These are phyloP conservation scores for Cephus nigrinus DNA, from an alignment of 2,888 invertebrate genomes.

Conservation along the genomic window DNA sequence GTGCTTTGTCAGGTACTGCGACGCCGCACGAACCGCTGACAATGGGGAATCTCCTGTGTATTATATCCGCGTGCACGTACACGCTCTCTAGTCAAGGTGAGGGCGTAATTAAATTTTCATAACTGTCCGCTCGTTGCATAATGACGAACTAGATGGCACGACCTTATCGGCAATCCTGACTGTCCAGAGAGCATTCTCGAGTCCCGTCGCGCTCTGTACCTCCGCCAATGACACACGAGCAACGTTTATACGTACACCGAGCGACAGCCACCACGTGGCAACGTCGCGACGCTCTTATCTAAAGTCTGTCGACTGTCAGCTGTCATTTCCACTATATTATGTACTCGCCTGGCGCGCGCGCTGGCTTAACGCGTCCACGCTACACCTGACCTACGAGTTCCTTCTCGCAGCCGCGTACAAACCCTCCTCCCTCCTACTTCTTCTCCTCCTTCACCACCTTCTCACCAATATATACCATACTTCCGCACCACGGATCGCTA, in stretches of 20 bases:
- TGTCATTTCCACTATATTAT: conserved; percentile 11
- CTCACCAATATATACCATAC: background rate
- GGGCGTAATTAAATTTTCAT: conserved; percentile 53
- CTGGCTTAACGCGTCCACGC: background rate
- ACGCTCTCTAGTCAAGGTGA: conserved; percentile 41
- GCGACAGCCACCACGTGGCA: conserved; percentile 16
- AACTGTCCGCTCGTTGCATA: conserved; percentile 45
- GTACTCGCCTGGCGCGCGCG: conserved; percentile 1
- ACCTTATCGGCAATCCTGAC: background rate
- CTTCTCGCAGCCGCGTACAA: background rate
- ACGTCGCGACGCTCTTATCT: conserved; percentile 10
- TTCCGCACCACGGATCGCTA: background rate
- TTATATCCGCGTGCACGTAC: conserved; percentile 32
- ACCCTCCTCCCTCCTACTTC: background rate
- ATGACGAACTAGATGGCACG: conserved; percentile 29
- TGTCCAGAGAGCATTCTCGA: background rate
- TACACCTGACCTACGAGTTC: background rate
- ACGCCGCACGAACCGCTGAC: conserved; percentile 31
- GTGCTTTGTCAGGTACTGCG: background rate
- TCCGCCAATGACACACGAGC: background rate
- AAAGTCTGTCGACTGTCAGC: conserved; percentile 23
- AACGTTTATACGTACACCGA: background rate
- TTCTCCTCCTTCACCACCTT: background rate
- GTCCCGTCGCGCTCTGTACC: background rate
- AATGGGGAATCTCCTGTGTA: conserved; percentile 39